Base-by-base conservation (phyloP, 2,113 vertebrate genomes). In the Anhinga anhinga region DNA sequence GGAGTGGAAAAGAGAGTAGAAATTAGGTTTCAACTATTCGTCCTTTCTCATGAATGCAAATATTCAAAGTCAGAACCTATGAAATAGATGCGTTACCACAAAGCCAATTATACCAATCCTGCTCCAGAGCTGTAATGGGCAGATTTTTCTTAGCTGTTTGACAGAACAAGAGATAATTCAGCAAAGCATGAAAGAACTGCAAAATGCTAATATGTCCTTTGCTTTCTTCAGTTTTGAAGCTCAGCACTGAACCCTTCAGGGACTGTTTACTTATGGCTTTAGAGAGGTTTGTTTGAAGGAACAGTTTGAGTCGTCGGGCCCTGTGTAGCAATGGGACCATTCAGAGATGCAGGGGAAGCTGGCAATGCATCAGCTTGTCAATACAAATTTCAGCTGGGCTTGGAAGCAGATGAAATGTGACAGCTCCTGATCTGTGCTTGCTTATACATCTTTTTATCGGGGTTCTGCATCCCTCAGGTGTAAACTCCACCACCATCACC, bases 111-210 rank as follows among this genome's bases (percentile, higher is more conserved):
- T n/a, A 85, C 59, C 71, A 93, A 83, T 95, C 38, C 67, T 91
- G 82, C 87, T 95, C 45, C 3, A 2, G 65, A 91, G 73, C 71
- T 40, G 71, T 63, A 95, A 94, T 11, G 44, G 67, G 78, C 82
- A 86, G 71, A 94, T 88, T 96, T 80, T 90, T 88, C 90, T 90
- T 72, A 79, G 91, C 72, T 79, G 72, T 94, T 82, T 95, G 91
- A 90, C 66, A 82, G 78, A 89, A 96, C 53, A 91, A 94, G 90
- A 82, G 65, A 92, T 69, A 95, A 95, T 93, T 92, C 88, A 84
- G 86, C 80, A 95, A 95, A 93, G 82, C 91, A 70, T 76, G 81
- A 95, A 89, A 94, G 81, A 94, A 95, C 94, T 79, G 53, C 66
- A 87, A 85, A 94, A 95, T 73, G 36, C 78, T 92, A 82, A 70